A percentile compares a stretch with the other conserved stretches of the same genome.
These are phyloP conservation scores for Raja brachyura DNA, from an alignment of 2,113 vertebrate species.

Conservation along the genomic window DNA sequence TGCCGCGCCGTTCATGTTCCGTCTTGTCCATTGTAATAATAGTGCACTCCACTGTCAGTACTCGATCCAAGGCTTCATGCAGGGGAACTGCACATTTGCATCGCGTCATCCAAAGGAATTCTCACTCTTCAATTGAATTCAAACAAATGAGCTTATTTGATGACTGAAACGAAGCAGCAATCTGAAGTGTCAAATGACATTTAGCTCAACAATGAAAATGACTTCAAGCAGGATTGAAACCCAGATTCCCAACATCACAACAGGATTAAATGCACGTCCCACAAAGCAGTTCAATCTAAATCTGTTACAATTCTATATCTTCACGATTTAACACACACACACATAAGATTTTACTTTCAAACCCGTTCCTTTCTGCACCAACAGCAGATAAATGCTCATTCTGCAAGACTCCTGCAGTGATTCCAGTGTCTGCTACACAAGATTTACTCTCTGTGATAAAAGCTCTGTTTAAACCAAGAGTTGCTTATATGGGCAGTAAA, in stretches of 20 bases:
- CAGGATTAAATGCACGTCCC: background rate
- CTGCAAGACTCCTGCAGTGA: background rate
- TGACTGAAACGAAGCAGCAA: slow-evolving; percentile 6
- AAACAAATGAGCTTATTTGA: slow-evolving; percentile 16
- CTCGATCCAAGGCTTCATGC: background rate
- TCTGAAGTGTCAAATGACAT: slow-evolving; percentile 4
- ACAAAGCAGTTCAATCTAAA: background rate
- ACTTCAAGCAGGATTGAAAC: background rate
- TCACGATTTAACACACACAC: background rate
- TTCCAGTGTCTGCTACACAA: background rate
- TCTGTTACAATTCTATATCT: background rate
- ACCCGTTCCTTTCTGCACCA: background rate
- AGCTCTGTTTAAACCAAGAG: background rate
- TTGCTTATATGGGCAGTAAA: background rate
- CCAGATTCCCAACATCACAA: slow-evolving; percentile 13
- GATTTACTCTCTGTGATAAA: background rate
- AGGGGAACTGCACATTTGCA: background rate
- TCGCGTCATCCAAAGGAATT: slow-evolving; percentile 4
- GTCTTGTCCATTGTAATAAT: background rate
- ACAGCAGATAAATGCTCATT: background rate
- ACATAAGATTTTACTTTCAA: background rate
- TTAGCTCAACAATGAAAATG: slow-evolving; percentile 22
- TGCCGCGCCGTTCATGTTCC: slow-evolving; percentile 8
- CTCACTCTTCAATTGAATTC: slow-evolving; percentile 1
- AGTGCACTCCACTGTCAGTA: background rate